phyloP scores from a whole-genome alignment of 2,797 vertebrate genomes.

The Ispidina picta region DNA sequence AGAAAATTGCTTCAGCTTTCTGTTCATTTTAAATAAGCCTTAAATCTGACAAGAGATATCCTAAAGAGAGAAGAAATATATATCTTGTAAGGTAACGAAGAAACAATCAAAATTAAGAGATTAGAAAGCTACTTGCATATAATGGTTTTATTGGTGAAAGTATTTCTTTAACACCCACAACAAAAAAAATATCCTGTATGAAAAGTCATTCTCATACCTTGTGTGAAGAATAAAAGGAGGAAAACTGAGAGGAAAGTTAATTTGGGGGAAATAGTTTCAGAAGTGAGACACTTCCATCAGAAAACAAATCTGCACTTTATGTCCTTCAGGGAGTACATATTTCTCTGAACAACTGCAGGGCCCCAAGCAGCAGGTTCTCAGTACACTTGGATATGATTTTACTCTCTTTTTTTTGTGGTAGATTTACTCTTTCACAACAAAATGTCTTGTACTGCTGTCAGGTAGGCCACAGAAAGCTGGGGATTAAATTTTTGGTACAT shows the following conservation, averaged over 20 bases:
- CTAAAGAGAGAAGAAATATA: constrained; percentile 81
- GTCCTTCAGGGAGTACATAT: constrained; percentile 52
- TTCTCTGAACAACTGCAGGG: constrained; percentile 54
- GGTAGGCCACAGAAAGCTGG: constrained; percentile 18
- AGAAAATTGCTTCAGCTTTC: constrained; percentile 88
- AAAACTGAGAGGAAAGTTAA: constrained; percentile 54
- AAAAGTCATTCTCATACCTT: constrained; percentile 41
- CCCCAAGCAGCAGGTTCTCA: constrained; percentile 40
- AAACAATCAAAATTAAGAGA: constrained; percentile 82
- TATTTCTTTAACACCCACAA: constrained; percentile 56
- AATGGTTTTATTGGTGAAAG: constrained; percentile 51
- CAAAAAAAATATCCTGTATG: background rate
- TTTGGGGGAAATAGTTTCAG: constrained; percentile 53
- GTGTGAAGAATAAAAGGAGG: constrained; percentile 34
- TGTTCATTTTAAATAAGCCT: constrained; percentile 89
- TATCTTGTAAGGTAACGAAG: constrained; percentile 79
- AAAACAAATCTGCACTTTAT: constrained; percentile 53
- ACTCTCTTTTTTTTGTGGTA: background rate
- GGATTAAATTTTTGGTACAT: constrained; percentile 30
- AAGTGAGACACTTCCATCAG: constrained; percentile 59
- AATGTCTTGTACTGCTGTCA: constrained; percentile 39
- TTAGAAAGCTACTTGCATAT: constrained; percentile 72
- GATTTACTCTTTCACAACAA: constrained; percentile 48
- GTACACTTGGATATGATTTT: constrained; percentile 45
- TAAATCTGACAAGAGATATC: constrained; percentile 85